Evolutionary conservation across 92 coral and sea anemone species (phyloP).

Genomic region (Porites evermanni): DNA sequence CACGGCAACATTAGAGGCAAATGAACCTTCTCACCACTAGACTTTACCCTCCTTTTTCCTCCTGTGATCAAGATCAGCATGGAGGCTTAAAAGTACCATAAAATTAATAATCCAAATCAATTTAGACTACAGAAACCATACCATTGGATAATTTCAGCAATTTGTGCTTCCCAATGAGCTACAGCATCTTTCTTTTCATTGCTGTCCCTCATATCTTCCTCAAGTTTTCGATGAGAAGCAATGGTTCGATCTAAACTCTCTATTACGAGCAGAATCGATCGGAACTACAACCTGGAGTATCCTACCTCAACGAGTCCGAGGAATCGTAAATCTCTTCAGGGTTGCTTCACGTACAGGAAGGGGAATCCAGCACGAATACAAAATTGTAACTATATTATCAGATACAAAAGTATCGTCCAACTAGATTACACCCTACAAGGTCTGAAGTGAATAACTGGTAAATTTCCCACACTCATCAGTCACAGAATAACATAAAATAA

Average conservation of each 20-base stretch:
- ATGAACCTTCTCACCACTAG: neutral
- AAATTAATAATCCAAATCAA: no score
- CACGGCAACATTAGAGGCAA: no score
- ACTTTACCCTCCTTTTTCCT: neutral
- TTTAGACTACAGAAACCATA: conserved; percentile 21
- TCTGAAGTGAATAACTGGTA: no score
- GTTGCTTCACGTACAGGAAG: conserved; percentile 16
- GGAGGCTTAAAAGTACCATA: no score
- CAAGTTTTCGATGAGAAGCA: conserved; percentile 82
- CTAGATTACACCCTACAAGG: no score
- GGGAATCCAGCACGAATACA: conserved; percentile 2
- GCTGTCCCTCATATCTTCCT: conserved; percentile 93
- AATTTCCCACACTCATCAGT: no score
- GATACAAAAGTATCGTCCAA: no score
- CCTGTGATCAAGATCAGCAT: no score
- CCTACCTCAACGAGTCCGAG: conserved; percentile 28
- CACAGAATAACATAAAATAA: no score
- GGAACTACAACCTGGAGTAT: no score
- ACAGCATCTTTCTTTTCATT: conserved; percentile 98
- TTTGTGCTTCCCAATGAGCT: conserved; percentile 98
- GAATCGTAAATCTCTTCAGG: conserved; percentile 24
- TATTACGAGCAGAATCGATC: no score
- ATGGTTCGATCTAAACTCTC: conserved; percentile 70
- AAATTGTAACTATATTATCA: no score
- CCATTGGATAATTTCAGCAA: conserved; percentile 98